phyloP scores from a whole-genome alignment of 1,140 invertebrate species.

The Melipona quadrifasciata region DNA sequence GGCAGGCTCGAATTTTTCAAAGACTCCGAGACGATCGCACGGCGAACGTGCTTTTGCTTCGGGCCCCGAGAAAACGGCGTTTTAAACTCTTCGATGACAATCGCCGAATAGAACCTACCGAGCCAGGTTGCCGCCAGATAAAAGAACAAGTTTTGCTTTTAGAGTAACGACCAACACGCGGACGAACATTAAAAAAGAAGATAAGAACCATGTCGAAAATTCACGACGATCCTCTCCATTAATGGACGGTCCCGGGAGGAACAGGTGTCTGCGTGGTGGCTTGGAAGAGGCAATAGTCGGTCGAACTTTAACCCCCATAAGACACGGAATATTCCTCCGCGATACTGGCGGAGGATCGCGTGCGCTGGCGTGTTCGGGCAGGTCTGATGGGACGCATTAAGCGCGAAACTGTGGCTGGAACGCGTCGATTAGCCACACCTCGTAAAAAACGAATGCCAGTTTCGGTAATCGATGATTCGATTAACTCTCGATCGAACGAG shows the following conservation, averaged over 20 bases:
- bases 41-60: not conserved
- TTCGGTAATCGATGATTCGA: conserved; percentile 63
- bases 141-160: conserved; percentile 42
- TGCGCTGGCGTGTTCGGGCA: conserved; percentile 50
- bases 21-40: not conserved
- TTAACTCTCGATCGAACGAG: conserved; percentile 39
- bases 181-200: not conserved
- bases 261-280: conserved; percentile 18
- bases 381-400: conserved; percentile 67
- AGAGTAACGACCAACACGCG: conserved; percentile 6
- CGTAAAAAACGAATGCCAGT: conserved; percentile 65
- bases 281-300: conserved; percentile 27
- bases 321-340: conserved; percentile 22
- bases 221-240: not conserved
- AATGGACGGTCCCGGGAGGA: not conserved
- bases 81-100: not conserved
- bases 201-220: not conserved
- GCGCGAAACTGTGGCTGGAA: conserved; percentile 33
- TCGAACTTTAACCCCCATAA: conserved; percentile 48
- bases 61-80: not conserved
- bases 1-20: not conserved
- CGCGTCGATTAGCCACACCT: conserved; percentile 66
- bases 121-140: conserved; percentile 12
- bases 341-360: not conserved
- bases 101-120: conserved; percentile 15